phyloP scores from a whole-genome alignment of 1,140 invertebrate genomes.

The Leptonema lineaticorne region DNA sequence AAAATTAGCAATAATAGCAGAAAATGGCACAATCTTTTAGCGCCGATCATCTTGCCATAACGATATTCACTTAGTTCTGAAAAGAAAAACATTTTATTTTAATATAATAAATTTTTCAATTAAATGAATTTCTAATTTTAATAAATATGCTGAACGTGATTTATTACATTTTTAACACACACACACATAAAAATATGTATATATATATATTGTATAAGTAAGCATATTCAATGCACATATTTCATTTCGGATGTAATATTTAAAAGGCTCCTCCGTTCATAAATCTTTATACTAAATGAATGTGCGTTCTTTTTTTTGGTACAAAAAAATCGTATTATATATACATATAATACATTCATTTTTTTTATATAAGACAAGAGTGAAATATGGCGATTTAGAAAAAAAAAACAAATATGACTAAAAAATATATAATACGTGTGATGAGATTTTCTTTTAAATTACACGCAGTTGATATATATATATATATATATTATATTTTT shows the following conservation, averaged over 20 bases:
- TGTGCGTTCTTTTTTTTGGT: not conserved
- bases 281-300: constrained; percentile 15
- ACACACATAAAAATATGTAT: not conserved
- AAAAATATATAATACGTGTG: not conserved
- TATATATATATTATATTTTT: not conserved
- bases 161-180: not conserved
- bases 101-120: too few relatives aligned
- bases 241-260: constrained; percentile 11
- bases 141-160: not conserved
- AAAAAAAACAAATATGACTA: not conserved
- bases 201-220: not conserved
- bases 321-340: too few relatives aligned
- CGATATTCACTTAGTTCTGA: not conserved
- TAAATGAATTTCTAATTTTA: too few relatives aligned
- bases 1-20: constrained; percentile 5
- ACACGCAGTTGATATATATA: not conserved
- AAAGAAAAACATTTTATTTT: constrained; percentile 22
- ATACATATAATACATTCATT: too few relatives aligned
- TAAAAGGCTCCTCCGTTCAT: constrained; percentile 1
- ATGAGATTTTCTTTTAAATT: not conserved
- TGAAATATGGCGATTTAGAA: not conserved
- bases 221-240: not conserved
- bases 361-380: not conserved
- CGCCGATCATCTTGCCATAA: constrained; percentile 27
- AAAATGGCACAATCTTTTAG: constrained; percentile 3